These are phyloP conservation scores for Scartelaos histophorus DNA, from an alignment of 2,113 vertebrate genomes.

Conservation along the genomic window DNA sequence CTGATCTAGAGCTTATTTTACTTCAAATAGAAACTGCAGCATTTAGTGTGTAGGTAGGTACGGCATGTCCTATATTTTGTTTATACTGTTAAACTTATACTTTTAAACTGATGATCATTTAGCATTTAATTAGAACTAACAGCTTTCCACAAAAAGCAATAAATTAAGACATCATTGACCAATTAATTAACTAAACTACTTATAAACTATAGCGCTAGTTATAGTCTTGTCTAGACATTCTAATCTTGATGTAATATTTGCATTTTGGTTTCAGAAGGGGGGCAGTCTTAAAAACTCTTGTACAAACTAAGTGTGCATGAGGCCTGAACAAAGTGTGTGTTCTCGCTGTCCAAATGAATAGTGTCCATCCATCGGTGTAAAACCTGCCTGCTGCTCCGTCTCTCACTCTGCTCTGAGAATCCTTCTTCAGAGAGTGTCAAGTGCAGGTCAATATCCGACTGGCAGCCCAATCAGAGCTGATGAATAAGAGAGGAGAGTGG, in stretches of 20 bases:
- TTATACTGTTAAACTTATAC: too few relatives aligned
- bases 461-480: conserved; percentile 65
- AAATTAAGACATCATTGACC: too few relatives aligned
- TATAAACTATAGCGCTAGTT: too few relatives aligned
- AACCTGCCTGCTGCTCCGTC: conserved; percentile 20
- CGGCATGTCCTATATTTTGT: too few relatives aligned
- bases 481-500: conserved; percentile 43
- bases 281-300: background rate
- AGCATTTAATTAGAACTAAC: too few relatives aligned
- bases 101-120: too few relatives aligned
- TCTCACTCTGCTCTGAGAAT: conserved; percentile 46
- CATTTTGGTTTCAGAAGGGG: background rate
- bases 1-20: conserved; percentile 33
- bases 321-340: conserved; percentile 8
- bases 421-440: conserved; percentile 56
- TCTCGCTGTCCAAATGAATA: conserved; percentile 34
- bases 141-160: background rate
- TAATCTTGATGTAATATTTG: background rate
- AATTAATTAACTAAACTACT: too few relatives aligned
- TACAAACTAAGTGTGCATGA: background rate
- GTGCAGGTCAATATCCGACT: conserved; percentile 58
- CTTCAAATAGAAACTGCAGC: conserved; percentile 11
- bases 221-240: too few relatives aligned
- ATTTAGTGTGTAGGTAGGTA: too few relatives aligned
- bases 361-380: conserved; percentile 43